Percentiles rank a stretch among this genome's conserved stretches.
phyloP scores from a whole-genome alignment of 2,797 vertebrate species.

The Chaetodon trifasciatus region DNA sequence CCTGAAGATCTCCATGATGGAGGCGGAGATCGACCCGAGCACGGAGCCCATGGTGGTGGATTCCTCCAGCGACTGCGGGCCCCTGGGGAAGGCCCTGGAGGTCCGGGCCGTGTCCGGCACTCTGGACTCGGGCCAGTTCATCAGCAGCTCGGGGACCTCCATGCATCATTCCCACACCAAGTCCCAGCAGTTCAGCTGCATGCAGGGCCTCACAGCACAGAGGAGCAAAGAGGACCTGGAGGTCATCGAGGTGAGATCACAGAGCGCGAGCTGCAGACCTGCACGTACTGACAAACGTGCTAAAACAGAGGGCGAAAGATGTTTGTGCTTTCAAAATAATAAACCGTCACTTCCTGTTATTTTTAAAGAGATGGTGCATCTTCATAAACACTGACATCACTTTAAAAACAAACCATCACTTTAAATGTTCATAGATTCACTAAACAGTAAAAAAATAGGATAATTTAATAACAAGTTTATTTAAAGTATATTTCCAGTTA shows the following conservation, averaged over 20 bases:
- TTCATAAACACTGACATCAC: neutral
- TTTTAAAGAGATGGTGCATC: neutral
- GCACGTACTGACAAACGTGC: too few relatives aligned
- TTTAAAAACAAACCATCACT: neutral
- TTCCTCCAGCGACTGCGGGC: constrained; percentile 87
- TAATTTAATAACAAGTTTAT: neutral
- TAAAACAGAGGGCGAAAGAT: neutral
- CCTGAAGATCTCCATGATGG: constrained; percentile 98
- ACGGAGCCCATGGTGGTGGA: constrained; percentile 92
- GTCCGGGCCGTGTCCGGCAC: constrained; percentile 73
- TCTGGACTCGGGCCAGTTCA: constrained; percentile 79
- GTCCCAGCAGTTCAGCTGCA: constrained; percentile 87
- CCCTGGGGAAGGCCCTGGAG: constrained; percentile 81
- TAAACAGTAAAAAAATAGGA: neutral
- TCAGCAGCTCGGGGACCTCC: constrained; percentile 83
- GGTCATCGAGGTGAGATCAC: constrained; percentile 83
- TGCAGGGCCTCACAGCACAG: constrained; percentile 87
- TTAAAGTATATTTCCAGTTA: neutral
- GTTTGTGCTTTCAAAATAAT: neutral
- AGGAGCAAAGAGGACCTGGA: constrained; percentile 85
- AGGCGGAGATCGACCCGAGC: constrained; percentile 94
- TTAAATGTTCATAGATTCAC: neutral
- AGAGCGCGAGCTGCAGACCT: too few relatives aligned
- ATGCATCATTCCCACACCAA: constrained; percentile 74
- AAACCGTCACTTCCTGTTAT: neutral